Base-by-base conservation (phyloP, 2,113 vertebrate genomes). In the Pao palembangensis region DNA sequence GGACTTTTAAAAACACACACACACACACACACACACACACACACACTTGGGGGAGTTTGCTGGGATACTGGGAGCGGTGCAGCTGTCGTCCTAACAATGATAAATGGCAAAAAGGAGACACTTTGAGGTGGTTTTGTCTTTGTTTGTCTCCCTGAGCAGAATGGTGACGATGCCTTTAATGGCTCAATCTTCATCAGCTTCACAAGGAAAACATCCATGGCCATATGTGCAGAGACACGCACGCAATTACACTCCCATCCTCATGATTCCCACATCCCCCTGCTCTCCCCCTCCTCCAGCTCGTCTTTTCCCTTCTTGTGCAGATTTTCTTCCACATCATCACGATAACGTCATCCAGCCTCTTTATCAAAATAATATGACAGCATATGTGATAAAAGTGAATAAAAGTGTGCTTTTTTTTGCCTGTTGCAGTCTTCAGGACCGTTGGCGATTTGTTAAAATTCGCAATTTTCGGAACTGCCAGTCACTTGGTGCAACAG, bases 131-230 rank as follows among this genome's bases (percentile, higher is more conserved):
- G 42, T 51, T 66, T 73, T 71, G 67, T 71, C 69, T 71, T 61
- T 62, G 53, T 76, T 72, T 60, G 67, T 74, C 72, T 84, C 78
- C 77, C 47, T 53, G 80, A 87, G 89, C 76, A 72, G 51, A 74
- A 43, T 3, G 10, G 73, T 59, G 78, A 83, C 89, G 68, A 88
- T 79, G 55, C 52, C 75, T 79, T 76, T 86, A 90, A 89, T 82
- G 80, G 74, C 74, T 88, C 73, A 81, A 88, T 83, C 81, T 86
- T 70, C 76, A 81, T 87, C 81, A 81, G 52, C 73, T 83, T 81
- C 69, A 69, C 15, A 69, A 60, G 67, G 50, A 64, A 60, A 80
- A 61, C 57, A 62, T 50, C 53, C 55, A 23, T 42, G 31, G 31
- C 34, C 55, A 25, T 42, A 51, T 55, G 59, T 25, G 55, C 15